Evolutionary conservation across 2,888 invertebrate genomes (phyloP).

Genomic region (Acheta domesticus): DNA sequence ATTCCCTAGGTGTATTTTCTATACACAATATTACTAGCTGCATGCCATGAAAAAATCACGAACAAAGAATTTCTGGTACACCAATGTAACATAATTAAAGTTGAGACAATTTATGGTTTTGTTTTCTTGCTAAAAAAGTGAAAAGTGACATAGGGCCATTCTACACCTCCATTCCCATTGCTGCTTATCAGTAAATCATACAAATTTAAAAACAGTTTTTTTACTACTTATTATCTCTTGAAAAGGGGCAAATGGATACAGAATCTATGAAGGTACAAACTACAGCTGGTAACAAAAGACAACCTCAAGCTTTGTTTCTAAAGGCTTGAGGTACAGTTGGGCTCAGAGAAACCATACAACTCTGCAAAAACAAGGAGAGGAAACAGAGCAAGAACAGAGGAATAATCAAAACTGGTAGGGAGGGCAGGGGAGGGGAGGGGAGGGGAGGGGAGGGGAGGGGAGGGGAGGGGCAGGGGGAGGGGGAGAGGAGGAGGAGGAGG

Average conservation of each 20-base stretch:
- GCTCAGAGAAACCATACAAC: slow-evolving; percentile 6
- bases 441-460: too few species aligned
- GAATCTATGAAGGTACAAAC: not conserved
- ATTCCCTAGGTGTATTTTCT: not conserved
- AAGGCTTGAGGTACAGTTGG: not conserved
- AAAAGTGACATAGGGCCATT: not conserved
- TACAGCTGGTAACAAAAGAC: not conserved
- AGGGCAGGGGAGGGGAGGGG: too few species aligned
- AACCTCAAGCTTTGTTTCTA: not conserved
- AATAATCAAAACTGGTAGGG: too few species aligned
- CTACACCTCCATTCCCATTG: not conserved
- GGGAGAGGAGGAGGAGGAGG: too few species aligned
- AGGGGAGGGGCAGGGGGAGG: too few species aligned
- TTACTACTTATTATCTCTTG: not conserved
- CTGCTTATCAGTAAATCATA: not conserved
- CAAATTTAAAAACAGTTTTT: not conserved
- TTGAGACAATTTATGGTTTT: not conserved
- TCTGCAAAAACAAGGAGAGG: not conserved
- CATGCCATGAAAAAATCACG: not conserved
- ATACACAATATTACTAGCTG: not conserved
- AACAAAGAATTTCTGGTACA: not conserved
- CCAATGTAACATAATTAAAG: not conserved
- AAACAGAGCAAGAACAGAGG: not conserved
- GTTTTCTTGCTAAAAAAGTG: not conserved
- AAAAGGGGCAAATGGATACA: not conserved